These are phyloP conservation scores for Scartelaos histophorus DNA, from an alignment of 2,113 vertebrate species.

Conservation along the genomic window DNA sequence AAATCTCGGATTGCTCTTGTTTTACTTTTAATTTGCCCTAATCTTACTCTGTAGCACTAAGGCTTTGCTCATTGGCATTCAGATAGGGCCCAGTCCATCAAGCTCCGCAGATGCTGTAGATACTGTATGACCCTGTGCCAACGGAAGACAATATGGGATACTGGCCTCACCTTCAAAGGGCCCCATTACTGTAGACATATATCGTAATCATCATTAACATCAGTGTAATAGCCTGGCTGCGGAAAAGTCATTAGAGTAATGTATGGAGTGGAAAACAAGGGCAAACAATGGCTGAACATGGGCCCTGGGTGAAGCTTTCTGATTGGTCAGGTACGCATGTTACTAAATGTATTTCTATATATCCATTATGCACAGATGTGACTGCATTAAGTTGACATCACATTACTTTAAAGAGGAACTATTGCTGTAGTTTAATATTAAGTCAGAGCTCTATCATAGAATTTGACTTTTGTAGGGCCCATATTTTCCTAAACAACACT, in stretches of 20 bases:
- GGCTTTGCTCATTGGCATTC: not conserved
- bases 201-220: slow-evolving; percentile 39
- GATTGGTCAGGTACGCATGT: slow-evolving; percentile 9
- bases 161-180: slow-evolving; percentile 14
- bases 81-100: not conserved
- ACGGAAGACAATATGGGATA: slow-evolving; percentile 1
- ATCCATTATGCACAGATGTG: too few species aligned
- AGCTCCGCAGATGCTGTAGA: not conserved
- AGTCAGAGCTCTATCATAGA: too few species aligned
- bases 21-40: not conserved
- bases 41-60: not conserved
- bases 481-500: too few species aligned
- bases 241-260: slow-evolving; percentile 42
- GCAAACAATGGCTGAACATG: slow-evolving; percentile 39
- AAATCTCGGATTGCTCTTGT: too few species aligned
- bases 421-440: too few species aligned
- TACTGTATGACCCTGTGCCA: not conserved
- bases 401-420: too few species aligned
- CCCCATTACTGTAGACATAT: slow-evolving; percentile 8
- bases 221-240: slow-evolving; percentile 26
- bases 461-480: too few species aligned
- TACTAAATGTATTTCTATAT: not conserved
- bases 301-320: slow-evolving; percentile 30
- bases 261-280: slow-evolving; percentile 7
- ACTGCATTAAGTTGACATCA: too few species aligned